Evolutionary conservation across 37 sponge, comb jelly and placozoan genomes (phyloP), one percentile per base, ranked within the genome.

Genomic region (Trichoplax adhaerens): DNA sequence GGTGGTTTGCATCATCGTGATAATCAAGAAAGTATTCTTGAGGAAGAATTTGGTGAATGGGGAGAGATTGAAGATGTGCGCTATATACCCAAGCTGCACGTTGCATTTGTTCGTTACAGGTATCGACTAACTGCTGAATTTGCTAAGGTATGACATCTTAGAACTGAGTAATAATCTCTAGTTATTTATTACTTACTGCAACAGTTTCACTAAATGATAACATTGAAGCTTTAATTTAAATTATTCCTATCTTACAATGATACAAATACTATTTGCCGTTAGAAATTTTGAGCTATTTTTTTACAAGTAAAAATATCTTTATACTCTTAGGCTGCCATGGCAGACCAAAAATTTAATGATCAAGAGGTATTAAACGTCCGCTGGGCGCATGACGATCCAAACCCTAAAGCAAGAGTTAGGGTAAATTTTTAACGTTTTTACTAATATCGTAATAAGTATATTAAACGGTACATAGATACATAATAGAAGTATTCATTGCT

Each of bases 361-460:
- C 46, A 29, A 7, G 62, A 5, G 12, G 10, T 71, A 63, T n/a
- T 71, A 48, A 71, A 71, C 29, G 72, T 71, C 5, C 61, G 72
- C 10, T 71, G 72, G 72, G 72, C 72, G 7, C 63, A 71, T 61
- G 72, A 71, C 29, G 72, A 71, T 48, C 72, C 72, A 10, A 71
- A 71, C 63, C 72, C 72, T 46, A 5, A 50, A 5, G 59, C 72
- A 52, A 5, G 63, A 50, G n/a, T 62, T 46, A 71, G 46, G 64
- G 72, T 71, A n/a, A 60, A 12, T 60, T 12, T 12, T 12, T 60
- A 60, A 12, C 12, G 62, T 60, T 12, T 60, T 60, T 29, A 29
- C 29, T 29, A 29, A 29, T 29, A 29, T 29, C 29, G 29, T 29
- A 29, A 29, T 29, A 29, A 29, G 29, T 29, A 29, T 29, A 29